Percentiles rank a stretch among this genome's conserved stretches.
Evolutionary conservation across 2,888 invertebrate genomes (phyloP).

Genomic region (Hymenopus coronatus): DNA sequence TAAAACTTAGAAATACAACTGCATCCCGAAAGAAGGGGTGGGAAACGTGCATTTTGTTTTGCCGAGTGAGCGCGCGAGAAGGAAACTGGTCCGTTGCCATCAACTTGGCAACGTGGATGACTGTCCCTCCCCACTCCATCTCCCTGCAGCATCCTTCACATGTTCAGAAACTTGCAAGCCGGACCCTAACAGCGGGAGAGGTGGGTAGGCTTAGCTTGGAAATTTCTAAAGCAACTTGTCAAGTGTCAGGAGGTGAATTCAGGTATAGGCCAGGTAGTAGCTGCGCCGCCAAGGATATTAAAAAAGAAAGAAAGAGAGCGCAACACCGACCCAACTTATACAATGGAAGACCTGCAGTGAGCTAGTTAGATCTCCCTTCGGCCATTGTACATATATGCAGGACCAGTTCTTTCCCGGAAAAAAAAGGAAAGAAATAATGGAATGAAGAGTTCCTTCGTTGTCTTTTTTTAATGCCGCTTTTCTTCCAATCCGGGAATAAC

Average conservation of each 20-base stretch:
- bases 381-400: neutral
- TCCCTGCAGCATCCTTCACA: neutral
- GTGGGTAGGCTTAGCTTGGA: conserved; percentile 26
- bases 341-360: neutral
- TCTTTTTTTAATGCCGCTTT: neutral
- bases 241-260: conserved; percentile 44
- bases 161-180: conserved; percentile 9
- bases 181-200: neutral
- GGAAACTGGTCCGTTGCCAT: neutral
- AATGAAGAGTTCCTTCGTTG: neutral
- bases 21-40: neutral
- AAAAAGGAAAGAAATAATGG: neutral
- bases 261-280: conserved; percentile 32
- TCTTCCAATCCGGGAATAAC: neutral
- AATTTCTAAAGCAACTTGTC: conserved; percentile 51
- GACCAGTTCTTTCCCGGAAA: neutral
- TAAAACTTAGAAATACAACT: neutral
- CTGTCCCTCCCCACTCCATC: neutral
- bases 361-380: neutral
- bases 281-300: neutral
- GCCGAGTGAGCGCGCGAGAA: neutral
- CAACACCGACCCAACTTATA: neutral
- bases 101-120: conserved; percentile 4
- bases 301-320: neutral
- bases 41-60: neutral